A percentile compares a stretch with the other conserved stretches of the same genome.
Conservation (phyloP, 2,888 invertebrate species). For the Euplagia quadripunctaria region DNA sequence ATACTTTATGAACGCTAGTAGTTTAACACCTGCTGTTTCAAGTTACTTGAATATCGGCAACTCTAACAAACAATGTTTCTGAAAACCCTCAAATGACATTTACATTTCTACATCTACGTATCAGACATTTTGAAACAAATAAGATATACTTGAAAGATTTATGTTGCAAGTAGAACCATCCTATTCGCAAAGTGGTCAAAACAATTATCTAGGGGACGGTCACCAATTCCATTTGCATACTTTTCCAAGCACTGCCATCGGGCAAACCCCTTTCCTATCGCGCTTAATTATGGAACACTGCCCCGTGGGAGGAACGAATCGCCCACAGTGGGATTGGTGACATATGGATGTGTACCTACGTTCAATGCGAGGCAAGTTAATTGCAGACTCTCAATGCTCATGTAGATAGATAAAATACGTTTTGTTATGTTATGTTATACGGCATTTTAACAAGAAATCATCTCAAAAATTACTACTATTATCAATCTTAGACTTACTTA, state of each 20-base stretch:
- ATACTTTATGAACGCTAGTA: too few relatives aligned
- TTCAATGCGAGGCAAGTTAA: background rate
- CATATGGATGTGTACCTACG: background rate
- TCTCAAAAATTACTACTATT: background rate
- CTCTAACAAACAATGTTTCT: too few relatives aligned
- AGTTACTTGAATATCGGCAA: too few relatives aligned
- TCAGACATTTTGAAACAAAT: background rate
- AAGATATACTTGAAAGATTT: background rate
- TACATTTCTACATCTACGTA: background rate
- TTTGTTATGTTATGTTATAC: background rate
- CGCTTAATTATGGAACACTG: conserved; percentile 13
- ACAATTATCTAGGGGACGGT: conserved; percentile 12
- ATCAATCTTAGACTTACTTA: too few relatives aligned
- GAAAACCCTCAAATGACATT: too few relatives aligned
- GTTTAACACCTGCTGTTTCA: too few relatives aligned
- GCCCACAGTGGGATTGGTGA: background rate
- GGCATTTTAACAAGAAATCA: background rate
- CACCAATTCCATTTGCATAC: conserved; percentile 10
- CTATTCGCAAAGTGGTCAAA: conserved; percentile 7
- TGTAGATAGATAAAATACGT: background rate
- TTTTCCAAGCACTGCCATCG: conserved; percentile 12
- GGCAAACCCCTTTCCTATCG: conserved; percentile 8
- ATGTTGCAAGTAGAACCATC: background rate
- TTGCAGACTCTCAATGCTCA: background rate
- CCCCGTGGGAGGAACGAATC: background rate